phyloP scores from a whole-genome alignment of 1,140 invertebrate species.

The Zaprionus tsacasi region DNA sequence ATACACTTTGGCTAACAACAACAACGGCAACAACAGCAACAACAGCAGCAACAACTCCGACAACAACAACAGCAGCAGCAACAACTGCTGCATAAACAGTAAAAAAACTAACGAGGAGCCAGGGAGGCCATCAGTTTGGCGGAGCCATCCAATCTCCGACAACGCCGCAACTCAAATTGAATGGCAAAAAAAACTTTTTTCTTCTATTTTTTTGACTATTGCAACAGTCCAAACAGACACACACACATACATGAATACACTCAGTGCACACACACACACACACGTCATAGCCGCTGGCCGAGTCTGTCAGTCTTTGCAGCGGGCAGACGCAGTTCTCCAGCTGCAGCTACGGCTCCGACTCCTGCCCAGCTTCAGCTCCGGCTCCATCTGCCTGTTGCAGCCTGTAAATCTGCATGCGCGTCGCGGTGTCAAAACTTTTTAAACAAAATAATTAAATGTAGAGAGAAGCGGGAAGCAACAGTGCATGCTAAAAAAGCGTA shows the following conservation, averaged over 20 bases:
- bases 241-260: neutral
- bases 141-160: constrained; percentile 50
- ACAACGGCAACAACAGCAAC: constrained; percentile 21
- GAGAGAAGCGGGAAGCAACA: constrained; percentile 52
- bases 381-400: constrained; percentile 27
- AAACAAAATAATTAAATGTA: constrained; percentile 83
- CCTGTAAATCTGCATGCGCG: constrained; percentile 80
- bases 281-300: constrained; percentile 60
- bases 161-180: constrained; percentile 75
- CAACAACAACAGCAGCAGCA: constrained; percentile 18
- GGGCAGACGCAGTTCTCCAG: constrained; percentile 33
- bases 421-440: constrained; percentile 82
- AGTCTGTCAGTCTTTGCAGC: constrained; percentile 61
- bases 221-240: constrained; percentile 54
- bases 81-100: constrained; percentile 11
- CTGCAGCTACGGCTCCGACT: neutral
- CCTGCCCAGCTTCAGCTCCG: neutral
- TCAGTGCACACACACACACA: constrained; percentile 24
- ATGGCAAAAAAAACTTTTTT: constrained; percentile 70
- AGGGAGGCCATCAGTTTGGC: constrained; percentile 36
- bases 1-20: constrained; percentile 79
- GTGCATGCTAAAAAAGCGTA: constrained; percentile 37
- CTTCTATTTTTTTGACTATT: constrained; percentile 31
- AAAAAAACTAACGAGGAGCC: constrained; percentile 35
- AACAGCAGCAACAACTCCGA: constrained; percentile 14